Evolutionary conservation across 2,888 invertebrate genomes (phyloP).

Genomic region (Clepsis dumicolana): DNA sequence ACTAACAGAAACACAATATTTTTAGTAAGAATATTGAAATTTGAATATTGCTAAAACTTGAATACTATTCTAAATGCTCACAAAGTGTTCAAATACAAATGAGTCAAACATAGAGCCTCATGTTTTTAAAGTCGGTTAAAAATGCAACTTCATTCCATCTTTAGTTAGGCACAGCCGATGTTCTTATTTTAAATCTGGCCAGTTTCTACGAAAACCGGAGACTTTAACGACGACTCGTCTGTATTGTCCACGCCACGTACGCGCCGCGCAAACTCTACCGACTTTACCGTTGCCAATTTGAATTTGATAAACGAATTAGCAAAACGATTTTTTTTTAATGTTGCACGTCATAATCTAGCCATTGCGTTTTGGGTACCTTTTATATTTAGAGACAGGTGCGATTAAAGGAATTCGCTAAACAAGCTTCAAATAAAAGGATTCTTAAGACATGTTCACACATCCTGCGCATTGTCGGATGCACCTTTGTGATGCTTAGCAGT

Average conservation of each 20-base stretch:
- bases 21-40: too few species aligned
- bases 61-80: too few species aligned
- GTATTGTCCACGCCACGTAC: slow-evolving; percentile 82
- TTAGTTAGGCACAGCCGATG: slow-evolving; percentile 60
- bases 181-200: slow-evolving; percentile 81
- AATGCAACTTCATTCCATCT: slow-evolving; percentile 57
- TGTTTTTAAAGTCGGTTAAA: slow-evolving; percentile 32
- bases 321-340: background rate
- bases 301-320: slow-evolving; percentile 68
- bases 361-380: background rate
- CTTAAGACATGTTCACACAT: slow-evolving; percentile 67
- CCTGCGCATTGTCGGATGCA: slow-evolving; percentile 74
- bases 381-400: slow-evolving; percentile 66
- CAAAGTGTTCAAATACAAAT: too few species aligned
- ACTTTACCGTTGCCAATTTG: slow-evolving; percentile 78
- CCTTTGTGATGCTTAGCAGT: slow-evolving; percentile 81
- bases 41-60: too few species aligned
- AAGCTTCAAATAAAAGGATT: slow-evolving; percentile 61
- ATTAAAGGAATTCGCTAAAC: slow-evolving; percentile 54
- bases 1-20: too few species aligned
- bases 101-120: background rate
- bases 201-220: slow-evolving; percentile 80
- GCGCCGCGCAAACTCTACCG: slow-evolving; percentile 66
- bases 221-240: slow-evolving; percentile 82
- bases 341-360: background rate